Percentiles rank a stretch among this genome's conserved stretches.
Conservation (phyloP, 2,113 vertebrate species). For the Pelmatolapia mariae region DNA sequence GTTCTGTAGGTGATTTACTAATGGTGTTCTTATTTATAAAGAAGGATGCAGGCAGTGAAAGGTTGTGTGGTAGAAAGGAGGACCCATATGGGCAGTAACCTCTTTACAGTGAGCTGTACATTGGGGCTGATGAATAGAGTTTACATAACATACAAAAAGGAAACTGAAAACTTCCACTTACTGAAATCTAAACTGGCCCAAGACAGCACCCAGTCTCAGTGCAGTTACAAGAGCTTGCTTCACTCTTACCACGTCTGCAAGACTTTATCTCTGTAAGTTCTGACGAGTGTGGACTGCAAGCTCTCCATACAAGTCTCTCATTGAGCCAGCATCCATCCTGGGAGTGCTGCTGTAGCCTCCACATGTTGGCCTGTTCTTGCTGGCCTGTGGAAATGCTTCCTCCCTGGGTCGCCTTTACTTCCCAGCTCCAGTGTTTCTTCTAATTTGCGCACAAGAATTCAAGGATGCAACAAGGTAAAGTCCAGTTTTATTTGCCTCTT, state of each 20-base stretch:
- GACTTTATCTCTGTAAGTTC: not conserved
- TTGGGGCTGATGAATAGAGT: not conserved
- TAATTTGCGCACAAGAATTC: fast-evolving
- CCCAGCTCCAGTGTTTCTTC: not conserved
- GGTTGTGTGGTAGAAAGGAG: not conserved
- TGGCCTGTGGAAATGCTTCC: not conserved
- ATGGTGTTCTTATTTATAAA: not conserved
- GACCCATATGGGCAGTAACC: not conserved
- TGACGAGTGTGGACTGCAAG: not conserved
- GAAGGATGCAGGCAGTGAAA: not conserved
- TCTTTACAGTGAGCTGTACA: too few species aligned
- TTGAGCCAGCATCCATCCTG: not conserved
- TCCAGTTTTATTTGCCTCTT: not conserved
- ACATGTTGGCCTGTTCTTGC: not conserved
- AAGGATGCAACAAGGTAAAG: not conserved
- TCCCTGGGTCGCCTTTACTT: not conserved
- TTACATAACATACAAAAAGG: not conserved
- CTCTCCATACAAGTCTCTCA: not conserved
- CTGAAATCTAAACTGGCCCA: not conserved
- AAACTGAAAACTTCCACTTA: not conserved
- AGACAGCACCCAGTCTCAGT: not conserved
- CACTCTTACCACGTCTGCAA: not conserved
- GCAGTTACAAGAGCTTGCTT: not conserved
- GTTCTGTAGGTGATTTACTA: not conserved
- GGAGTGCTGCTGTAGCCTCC: not conserved